A percentile compares a stretch with the other conserved stretches of the same genome.
Conservation (phyloP, 2,797 vertebrate species). For the Periophthalmus magnuspinnatus region DNA sequence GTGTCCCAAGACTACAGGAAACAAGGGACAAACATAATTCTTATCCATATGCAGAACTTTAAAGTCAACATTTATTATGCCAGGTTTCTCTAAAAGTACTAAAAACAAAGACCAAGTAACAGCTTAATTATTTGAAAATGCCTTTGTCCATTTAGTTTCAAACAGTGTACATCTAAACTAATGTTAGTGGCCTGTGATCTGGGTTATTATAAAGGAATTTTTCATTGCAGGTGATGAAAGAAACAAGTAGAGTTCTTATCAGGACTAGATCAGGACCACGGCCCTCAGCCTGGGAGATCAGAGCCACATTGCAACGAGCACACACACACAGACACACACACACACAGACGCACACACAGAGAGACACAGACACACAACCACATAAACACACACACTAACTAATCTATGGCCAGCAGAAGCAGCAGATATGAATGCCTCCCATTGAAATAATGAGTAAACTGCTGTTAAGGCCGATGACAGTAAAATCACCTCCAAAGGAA, state of each 20-base stretch:
- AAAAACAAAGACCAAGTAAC: slow-evolving; percentile 17
- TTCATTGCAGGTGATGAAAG: slow-evolving; percentile 87
- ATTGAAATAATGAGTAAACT: slow-evolving; percentile 80
- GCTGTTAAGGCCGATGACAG: slow-evolving; percentile 75
- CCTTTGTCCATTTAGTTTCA: background rate
- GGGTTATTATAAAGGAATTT: slow-evolving; percentile 89
- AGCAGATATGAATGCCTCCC: slow-evolving; percentile 66
- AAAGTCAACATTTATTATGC: background rate
- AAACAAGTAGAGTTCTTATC: slow-evolving; percentile 84
- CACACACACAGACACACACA: background rate
- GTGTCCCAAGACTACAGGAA: slow-evolving; percentile 19
- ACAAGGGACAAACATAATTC: slow-evolving; percentile 13
- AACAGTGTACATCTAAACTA: slow-evolving; percentile 25
- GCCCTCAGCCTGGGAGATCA: slow-evolving; percentile 58
- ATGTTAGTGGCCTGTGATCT: slow-evolving; percentile 71
- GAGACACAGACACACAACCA: background rate
- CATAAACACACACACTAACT: background rate
- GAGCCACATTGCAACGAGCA: slow-evolving; percentile 36
- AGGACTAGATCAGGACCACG: slow-evolving; percentile 80
- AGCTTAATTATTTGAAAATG: background rate
- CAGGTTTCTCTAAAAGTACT: background rate
- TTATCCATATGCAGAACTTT: background rate
- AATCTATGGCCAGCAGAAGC: slow-evolving; percentile 1
- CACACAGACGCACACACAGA: background rate
- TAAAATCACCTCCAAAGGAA: slow-evolving; percentile 61